These are phyloP conservation scores for Andrena flavipes DNA, from an alignment of 2,888 invertebrate genomes.

Conservation along the genomic window DNA sequence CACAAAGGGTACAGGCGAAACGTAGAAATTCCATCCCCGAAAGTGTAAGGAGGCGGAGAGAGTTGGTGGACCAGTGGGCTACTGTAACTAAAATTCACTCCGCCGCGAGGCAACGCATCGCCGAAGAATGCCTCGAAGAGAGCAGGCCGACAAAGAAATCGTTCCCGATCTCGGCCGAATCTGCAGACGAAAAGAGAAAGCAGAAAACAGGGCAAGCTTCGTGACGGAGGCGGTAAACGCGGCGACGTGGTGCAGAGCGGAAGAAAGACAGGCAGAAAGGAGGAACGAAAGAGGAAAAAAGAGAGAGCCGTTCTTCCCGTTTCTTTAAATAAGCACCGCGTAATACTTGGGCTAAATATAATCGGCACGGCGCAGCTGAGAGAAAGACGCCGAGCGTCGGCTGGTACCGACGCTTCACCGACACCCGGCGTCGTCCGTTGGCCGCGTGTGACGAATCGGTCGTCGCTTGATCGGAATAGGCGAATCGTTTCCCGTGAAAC, in stretches of 20 bases:
- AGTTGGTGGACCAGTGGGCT: neutral
- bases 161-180: constrained; percentile 35
- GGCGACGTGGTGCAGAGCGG: constrained; percentile 4
- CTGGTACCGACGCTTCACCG: constrained; percentile 49
- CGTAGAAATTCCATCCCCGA: constrained; percentile 34
- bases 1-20: constrained; percentile 12
- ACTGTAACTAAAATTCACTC: constrained; percentile 52
- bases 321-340: constrained; percentile 83
- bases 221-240: constrained; percentile 13
- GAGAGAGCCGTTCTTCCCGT: constrained; percentile 74
- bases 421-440: constrained; percentile 22
- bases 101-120: constrained; percentile 54
- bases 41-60: neutral
- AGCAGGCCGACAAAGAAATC: constrained; percentile 43
- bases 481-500: neutral
- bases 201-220: neutral
- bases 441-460: constrained; percentile 46
- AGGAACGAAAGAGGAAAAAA: constrained; percentile 19
- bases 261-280: constrained; percentile 2
- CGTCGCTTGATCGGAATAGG: constrained; percentile 36
- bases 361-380: constrained; percentile 71
- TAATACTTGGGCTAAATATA: constrained; percentile 82
- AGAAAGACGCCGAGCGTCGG: constrained; percentile 60
- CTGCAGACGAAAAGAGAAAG: constrained; percentile 31
- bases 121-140: constrained; percentile 55